Base-by-base conservation (phyloP, 2,888 invertebrate genomes). In the Melanargia galathea region DNA sequence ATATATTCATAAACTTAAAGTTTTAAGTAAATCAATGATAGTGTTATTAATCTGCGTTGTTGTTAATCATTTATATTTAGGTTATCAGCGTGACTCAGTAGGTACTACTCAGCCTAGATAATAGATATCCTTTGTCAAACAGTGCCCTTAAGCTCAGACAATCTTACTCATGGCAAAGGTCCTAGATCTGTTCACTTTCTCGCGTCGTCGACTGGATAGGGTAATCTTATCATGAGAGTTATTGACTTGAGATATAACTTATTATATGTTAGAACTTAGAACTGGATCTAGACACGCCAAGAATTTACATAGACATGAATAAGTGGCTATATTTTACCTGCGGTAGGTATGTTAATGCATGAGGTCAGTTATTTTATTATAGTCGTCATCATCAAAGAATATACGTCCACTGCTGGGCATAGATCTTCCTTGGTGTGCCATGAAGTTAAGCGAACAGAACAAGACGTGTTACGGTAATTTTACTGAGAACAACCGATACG, bases 121-220 rank as follows among this genome's bases (percentile, higher is more conserved):
- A 56, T 45, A 49, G 56, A 60, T 63, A 65, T 63, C 63, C 65
- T 65, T 65, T 65, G 65, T 65, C 65, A 65, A 63, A 63, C 24
- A 60, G 38, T 52, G 60, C 26, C 43, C 26, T 51, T 49, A 56
- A 65, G 63, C 45, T 63, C 55, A 49, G 55, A 62, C 24, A 60
- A 38, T 64, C 56, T 54, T 61, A 64, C 61, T 62, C 67, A 65
- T 64, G 64, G 56, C 64, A 67, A 63, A 67, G 63, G 63, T 69
- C 63, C 61, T 56, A 61, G 61, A 69, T 62, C 48, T 60, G 57
- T 59, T 62, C 33, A 65, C 67, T 67, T 69, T 69, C 67, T 67
- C 65, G 56, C 59, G 59, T 54, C 51, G 58, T 24, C n/a, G 18
- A 43, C 43, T 46, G 22, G 63, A 51, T 40, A 60, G 40, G 22